phyloP scores from a whole-genome alignment of 1,140 invertebrate genomes.

The Calephelis virginiensis region DNA sequence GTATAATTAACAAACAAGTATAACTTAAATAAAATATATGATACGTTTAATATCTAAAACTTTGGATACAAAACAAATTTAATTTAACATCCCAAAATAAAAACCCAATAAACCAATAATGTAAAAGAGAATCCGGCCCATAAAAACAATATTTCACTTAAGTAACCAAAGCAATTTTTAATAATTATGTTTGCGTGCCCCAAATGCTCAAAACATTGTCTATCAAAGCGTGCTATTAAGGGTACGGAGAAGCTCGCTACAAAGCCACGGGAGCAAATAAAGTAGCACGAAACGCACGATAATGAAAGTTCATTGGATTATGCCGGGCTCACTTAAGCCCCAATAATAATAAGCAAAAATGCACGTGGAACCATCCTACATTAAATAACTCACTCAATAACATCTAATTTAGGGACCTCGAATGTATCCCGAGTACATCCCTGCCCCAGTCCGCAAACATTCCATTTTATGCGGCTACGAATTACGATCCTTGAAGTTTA shows the following conservation, averaged over 20 bases:
- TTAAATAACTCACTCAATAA: constrained; percentile 76
- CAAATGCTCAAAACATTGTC: constrained; percentile 53
- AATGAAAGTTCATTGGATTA: constrained; percentile 77
- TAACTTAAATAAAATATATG: too few relatives aligned
- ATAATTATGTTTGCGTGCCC: constrained; percentile 65
- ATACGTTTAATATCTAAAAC: too few relatives aligned
- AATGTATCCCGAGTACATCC: constrained; percentile 51
- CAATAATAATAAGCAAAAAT: constrained; percentile 76
- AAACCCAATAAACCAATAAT: neutral
- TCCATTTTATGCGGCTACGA: constrained; percentile 37
- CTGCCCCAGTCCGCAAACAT: constrained; percentile 29
- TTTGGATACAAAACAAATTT: neutral
- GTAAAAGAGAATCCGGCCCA: constrained; percentile 23
- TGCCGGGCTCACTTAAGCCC: constrained; percentile 55
- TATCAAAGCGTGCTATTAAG: constrained; percentile 65
- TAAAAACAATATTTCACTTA: constrained; percentile 45
- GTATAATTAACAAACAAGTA: too few relatives aligned
- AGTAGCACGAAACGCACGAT: constrained; percentile 58
- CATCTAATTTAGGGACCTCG: constrained; percentile 61
- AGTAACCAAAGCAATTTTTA: constrained; percentile 70
- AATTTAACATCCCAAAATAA: constrained; percentile 19
- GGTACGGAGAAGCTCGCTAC: constrained; percentile 55
- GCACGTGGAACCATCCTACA: constrained; percentile 58
- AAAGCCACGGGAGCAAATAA: constrained; percentile 68
- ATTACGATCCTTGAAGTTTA: constrained; percentile 30